Conservation (phyloP, 30 jellyfish, hydroid and myxozoan species). For the Hydra vulgaris region DNA sequence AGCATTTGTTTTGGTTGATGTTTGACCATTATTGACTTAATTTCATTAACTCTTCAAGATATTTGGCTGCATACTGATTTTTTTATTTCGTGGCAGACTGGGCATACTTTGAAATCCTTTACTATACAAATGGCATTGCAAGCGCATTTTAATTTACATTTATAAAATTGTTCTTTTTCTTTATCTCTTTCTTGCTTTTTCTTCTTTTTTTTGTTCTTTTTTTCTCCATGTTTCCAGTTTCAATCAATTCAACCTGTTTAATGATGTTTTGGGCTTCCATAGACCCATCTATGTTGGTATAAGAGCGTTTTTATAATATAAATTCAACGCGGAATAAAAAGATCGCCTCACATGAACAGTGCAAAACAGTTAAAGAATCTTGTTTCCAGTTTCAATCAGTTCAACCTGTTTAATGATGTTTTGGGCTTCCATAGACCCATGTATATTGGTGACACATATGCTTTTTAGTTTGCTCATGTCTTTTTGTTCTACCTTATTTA, state of each 20-base stretch:
- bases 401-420: too few species aligned
- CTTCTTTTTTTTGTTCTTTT: background rate
- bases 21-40: background rate
- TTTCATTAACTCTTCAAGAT: background rate
- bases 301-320: too few species aligned
- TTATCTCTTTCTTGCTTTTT: background rate
- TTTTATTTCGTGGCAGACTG: background rate
- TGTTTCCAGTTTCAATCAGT: too few species aligned
- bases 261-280: constrained; percentile 4
- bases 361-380: too few species aligned
- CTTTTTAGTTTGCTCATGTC: too few species aligned
- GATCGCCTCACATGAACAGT: too few species aligned
- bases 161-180: background rate
- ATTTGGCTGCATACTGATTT: background rate
- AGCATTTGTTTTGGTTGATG: background rate
- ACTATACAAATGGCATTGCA: constrained; percentile 2
- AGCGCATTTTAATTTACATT: constrained; percentile 1
- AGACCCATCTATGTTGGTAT: too few species aligned
- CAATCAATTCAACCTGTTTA: background rate
- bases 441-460: too few species aligned
- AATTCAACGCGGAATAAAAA: too few species aligned
- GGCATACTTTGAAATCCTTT: background rate
- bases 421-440: too few species aligned
- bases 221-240: background rate
- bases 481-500: too few species aligned